Evolutionary conservation across 2,797 vertebrate species (phyloP).

Genomic region (Ceryle rudis): DNA sequence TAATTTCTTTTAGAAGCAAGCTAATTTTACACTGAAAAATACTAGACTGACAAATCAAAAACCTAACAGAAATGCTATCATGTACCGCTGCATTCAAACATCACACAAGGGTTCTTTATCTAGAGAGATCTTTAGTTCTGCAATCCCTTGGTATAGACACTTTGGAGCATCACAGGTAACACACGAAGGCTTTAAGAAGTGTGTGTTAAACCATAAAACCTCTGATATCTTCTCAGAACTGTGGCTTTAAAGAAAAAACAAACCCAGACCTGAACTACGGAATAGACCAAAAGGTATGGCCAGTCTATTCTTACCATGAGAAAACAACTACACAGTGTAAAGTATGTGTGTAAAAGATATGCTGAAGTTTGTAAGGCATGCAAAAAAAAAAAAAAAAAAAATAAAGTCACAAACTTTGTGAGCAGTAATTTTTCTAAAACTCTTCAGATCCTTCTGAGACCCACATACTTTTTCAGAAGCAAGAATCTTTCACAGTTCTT

Average conservation of each 20-base stretch:
- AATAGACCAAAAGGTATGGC: background rate
- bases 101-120: background rate
- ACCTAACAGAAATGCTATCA: background rate
- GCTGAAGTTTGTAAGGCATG: background rate
- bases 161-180: background rate
- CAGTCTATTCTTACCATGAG: background rate
- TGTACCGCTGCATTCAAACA: fast-evolving
- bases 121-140: background rate
- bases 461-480: background rate
- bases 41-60: background rate
- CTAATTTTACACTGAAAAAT: background rate
- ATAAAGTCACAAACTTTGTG: background rate
- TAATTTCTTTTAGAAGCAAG: background rate
- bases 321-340: background rate
- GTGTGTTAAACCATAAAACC: background rate
- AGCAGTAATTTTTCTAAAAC: background rate
- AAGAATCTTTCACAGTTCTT: background rate
- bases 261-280: background rate
- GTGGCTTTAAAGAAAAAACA: background rate
- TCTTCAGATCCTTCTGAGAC: background rate
- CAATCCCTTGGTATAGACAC: background rate
- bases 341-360: background rate
- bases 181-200: background rate
- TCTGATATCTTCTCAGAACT: background rate
- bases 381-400: background rate